Evolutionary conservation across 2,797 vertebrate genomes (phyloP).

Genomic region (Pseudocheirus occidentalis): DNA sequence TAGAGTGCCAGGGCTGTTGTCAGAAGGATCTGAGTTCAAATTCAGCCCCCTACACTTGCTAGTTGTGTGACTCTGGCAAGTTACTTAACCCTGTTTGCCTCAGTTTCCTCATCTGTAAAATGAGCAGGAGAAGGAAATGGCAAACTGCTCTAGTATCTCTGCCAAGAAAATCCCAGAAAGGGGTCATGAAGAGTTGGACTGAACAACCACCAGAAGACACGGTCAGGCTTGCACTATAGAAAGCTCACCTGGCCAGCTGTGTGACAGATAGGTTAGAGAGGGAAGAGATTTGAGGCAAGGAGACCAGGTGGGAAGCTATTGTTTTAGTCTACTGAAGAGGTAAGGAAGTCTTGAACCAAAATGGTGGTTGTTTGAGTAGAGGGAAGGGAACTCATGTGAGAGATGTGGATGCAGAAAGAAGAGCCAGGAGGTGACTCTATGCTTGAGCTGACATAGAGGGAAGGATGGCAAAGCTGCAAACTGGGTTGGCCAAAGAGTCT

Average conservation of each 20-base stretch:
- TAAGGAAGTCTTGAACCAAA: neutral
- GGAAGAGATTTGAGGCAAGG: neutral
- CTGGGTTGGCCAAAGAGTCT: neutral
- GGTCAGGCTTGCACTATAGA: neutral
- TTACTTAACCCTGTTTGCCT: no score
- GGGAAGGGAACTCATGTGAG: neutral
- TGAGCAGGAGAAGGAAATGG: neutral
- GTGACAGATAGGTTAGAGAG: neutral
- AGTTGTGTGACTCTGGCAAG: neutral
- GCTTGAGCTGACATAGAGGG: neutral
- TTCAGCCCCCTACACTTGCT: neutral
- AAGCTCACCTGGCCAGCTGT: neutral
- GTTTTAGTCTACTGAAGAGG: neutral
- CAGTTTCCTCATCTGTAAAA: no score
- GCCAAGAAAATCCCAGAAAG: neutral
- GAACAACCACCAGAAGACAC: neutral
- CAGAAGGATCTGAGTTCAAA: neutral
- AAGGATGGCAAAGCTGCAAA: neutral
- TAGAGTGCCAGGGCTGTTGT: no score
- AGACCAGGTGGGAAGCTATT: neutral
- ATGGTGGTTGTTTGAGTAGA: neutral
- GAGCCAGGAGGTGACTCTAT: fast-evolving
- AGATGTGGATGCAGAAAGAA: neutral
- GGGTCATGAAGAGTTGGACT: neutral
- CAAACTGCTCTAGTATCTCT: neutral